A percentile compares a stretch with the other conserved stretches of the same genome.
These are phyloP conservation scores for Acyrthosiphon pisum DNA, from an alignment of 1,140 invertebrate genomes.

Conservation along the genomic window DNA sequence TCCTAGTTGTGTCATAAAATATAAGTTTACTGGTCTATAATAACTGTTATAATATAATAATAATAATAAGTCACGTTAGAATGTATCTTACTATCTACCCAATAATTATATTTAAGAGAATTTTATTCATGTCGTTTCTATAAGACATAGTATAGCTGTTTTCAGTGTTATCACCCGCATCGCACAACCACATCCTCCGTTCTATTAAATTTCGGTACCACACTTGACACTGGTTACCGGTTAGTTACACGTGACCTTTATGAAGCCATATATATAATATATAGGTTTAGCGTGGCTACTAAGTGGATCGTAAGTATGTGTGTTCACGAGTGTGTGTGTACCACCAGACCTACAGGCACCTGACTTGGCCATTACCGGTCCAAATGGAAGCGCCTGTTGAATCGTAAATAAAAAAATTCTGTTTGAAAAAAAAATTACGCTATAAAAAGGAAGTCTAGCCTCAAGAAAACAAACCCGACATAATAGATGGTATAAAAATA, in stretches of 20 bases:
- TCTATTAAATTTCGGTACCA: background rate
- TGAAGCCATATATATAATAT: conserved; percentile 11
- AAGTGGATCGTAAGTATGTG: background rate
- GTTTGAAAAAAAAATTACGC: background rate
- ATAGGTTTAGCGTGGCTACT: background rate
- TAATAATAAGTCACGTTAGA: background rate
- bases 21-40: background rate
- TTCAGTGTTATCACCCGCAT: background rate
- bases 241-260: conserved; percentile 34
- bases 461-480: background rate
- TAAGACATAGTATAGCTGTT: background rate
- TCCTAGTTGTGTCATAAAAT: background rate
- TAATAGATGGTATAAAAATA: background rate
- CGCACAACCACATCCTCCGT: background rate
- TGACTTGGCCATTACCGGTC: background rate
- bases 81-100: too few relatives aligned
- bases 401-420: background rate
- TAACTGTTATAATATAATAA: background rate
- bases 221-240: background rate
- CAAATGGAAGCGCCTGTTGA: conserved; percentile 33
- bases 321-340: background rate
- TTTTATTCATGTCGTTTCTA: background rate
- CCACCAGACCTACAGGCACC: conserved; percentile 17
- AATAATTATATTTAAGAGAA: background rate
- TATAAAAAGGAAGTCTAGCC: conserved; percentile 29